Evolutionary conservation across 2,797 vertebrate genomes (phyloP), one percentile per base, ranked within the genome.

Genomic region (Rhyacichthys aspro): DNA sequence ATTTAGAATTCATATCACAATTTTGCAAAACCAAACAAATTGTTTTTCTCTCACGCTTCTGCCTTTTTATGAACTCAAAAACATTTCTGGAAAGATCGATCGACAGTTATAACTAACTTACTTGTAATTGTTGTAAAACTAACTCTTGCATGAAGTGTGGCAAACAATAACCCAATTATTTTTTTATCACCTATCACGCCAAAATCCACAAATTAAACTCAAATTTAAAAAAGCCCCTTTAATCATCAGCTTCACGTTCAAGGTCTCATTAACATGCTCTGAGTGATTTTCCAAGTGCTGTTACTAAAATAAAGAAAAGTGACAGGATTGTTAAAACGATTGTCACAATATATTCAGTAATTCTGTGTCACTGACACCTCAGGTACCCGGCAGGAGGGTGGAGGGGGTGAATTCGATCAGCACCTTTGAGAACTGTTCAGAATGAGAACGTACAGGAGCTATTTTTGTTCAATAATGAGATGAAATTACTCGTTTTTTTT

Each of bases 271-370:
- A 8, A 28, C 12, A 46, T 14, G 11, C 44, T 14, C 11, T 14
- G 6, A 32, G 2, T 9, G 6, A 23, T 14, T 47, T 15, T 14
- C 12, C 28, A 23, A 12, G 12, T 14, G 23, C 19, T 9, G 47
- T 49, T 16, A 49, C 47, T 16, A 49, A 49, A 49, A 14, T 49
- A 33, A 48, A 48, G 10, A 23, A 15, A 47, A 23, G 23, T 47
- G 45, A 47, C 23, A 28, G 11, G 23, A 28, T 19, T n/a, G 45
- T 5, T 59, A 45, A 16, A 70, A 46, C 33, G 49, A 34, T 11
- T 18, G 2, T 9, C 1, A 11, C 69, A 74, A 83, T 69, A 23
- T 68, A 76, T 80, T 71, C 63, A 71, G 55, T 61, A 55, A 69
- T 78, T 67, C 28, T 45, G 62, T 62, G 59, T 69, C 55, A 42